These are phyloP conservation scores for Paguma larvata DNA, from an alignment of 2,797 vertebrate genomes.

Conservation along the genomic window DNA sequence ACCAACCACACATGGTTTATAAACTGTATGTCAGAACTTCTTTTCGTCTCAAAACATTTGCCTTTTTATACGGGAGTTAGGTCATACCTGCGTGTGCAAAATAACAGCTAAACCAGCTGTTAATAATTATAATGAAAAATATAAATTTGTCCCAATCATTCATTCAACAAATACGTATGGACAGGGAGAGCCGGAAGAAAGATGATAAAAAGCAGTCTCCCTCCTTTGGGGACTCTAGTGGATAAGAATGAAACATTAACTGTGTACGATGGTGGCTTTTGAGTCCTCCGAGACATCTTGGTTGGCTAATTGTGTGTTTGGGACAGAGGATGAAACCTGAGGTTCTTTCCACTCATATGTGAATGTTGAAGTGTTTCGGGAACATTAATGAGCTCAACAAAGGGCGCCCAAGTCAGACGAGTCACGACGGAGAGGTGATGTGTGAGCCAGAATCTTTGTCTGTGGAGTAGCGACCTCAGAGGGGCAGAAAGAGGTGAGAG, in stretches of 20 bases:
- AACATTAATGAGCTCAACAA: background rate
- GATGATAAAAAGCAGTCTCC: background rate
- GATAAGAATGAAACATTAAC: background rate
- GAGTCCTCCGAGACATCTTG: background rate
- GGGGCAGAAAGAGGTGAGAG: background rate
- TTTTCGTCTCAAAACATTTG: background rate
- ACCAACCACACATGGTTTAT: background rate
- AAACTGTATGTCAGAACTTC: background rate
- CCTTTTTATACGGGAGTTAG: background rate
- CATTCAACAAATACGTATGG: background rate
- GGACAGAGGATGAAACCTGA: background rate
- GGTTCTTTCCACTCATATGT: background rate
- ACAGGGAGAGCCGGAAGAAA: background rate
- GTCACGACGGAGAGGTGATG: background rate
- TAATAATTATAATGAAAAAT: background rate
- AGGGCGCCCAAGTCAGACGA: background rate
- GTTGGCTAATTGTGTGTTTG: background rate
- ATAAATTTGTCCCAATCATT: background rate
- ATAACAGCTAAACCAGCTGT: background rate
- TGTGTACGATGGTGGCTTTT: background rate
- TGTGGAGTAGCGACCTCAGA: background rate
- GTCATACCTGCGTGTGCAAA: background rate
- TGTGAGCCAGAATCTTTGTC: background rate
- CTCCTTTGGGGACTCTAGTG: background rate
- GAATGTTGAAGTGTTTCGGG: conserved; percentile 8